Evolutionary conservation across 2,797 vertebrate genomes (phyloP), one percentile per base, ranked within the genome.

Genomic region (Lemur catta): DNA sequence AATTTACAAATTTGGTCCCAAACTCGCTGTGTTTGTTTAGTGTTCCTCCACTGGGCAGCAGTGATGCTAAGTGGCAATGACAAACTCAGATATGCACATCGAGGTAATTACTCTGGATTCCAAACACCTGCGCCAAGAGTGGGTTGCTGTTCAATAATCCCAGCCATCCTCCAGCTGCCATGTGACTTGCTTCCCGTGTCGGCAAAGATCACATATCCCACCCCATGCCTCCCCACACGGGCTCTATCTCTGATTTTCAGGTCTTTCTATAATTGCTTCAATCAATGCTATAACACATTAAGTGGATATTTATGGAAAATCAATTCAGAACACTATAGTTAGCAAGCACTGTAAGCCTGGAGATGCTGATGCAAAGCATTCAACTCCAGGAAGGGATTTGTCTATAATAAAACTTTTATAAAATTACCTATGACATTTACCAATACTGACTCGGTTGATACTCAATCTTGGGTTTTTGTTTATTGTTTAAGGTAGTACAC

Each of bases 231-330:
- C 28, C 52, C n/a, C 69, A 52, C 7, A 52, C 3, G 67, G 50
- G 72, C 63, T 38, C 85, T 97, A 91, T 87, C 95, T 91, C 59
- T 97, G 80, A 94, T 85, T 94, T 95, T 84, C 95, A 96, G 91
- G 86, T 72, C 61, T 85, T 97, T 94, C 61, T 89, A 84, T 94
- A 97, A 94, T 90, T 95, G 82, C 35, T 96, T 88, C 57, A 87
- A 93, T 96, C 71, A 95, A 95, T 94, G 57, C 11, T 75, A 61
- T 94, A 89, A 79, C 33, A 93, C 55, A 94, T 84, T 95, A 97
- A 93, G 41, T 96, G 79, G 67, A 52, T 96, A 97, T 95, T 97
- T 94, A 95, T 92, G 59, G 93, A 93, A 97, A 97, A 97, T 97
- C 95, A 96, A 94, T 97, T 97, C 50, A 61, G 72, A 92, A 87